phyloP scores from a whole-genome alignment of 1,140 invertebrate genomes.

The Drosophila tsacasi region DNA sequence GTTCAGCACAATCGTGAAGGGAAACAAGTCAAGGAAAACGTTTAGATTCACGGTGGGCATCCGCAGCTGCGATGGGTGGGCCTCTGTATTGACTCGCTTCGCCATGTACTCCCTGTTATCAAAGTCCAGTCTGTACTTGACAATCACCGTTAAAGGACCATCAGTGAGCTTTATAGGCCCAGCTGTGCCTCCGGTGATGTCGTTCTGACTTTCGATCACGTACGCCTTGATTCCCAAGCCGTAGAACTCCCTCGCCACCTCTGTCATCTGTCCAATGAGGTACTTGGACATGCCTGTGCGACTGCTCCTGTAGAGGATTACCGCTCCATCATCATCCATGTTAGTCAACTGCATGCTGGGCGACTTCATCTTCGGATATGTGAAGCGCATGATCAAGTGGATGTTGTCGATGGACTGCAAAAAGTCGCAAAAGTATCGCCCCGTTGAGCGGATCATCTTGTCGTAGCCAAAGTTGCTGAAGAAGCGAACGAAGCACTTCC shows the following conservation, averaged over 20 bases:
- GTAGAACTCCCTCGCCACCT: constrained; percentile 93
- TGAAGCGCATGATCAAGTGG: constrained; percentile 94
- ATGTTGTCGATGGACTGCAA: constrained; percentile 95
- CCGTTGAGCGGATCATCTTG: constrained; percentile 92
- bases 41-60: constrained; percentile 88
- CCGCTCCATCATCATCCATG: constrained; percentile 91
- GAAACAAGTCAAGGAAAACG: constrained; percentile 91
- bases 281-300: constrained; percentile 93
- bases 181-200: constrained; percentile 80
- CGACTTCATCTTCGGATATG: constrained; percentile 96
- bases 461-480: constrained; percentile 95
- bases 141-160: constrained; percentile 88
- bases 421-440: constrained; percentile 94
- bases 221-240: constrained; percentile 89
- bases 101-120: constrained; percentile 91
- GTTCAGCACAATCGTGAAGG: constrained; percentile 86
- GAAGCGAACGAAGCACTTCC: constrained; percentile 94
- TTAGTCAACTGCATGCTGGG: constrained; percentile 94
- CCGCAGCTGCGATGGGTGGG: constrained; percentile 86
- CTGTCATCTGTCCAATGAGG: constrained; percentile 93
- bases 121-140: constrained; percentile 91
- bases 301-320: constrained; percentile 92
- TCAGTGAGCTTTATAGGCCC: constrained; percentile 80
- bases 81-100: constrained; percentile 85
- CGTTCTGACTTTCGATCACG: constrained; percentile 88